Conservation (phyloP, 1,140 invertebrate species). For the Tetramorium simillimum region DNA sequence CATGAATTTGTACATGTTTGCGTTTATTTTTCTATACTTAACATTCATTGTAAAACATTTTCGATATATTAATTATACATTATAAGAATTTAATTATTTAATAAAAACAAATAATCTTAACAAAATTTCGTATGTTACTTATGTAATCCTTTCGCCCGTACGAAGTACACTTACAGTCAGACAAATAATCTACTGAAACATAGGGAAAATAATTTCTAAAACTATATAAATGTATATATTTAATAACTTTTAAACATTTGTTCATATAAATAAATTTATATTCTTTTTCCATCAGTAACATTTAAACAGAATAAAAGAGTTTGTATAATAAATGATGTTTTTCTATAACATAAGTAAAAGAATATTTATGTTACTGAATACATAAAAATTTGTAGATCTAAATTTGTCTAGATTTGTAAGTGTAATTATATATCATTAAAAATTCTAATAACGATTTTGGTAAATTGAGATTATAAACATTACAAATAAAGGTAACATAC, state of each 20-base stretch:
- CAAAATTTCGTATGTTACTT: constrained; percentile 51
- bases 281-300: neutral
- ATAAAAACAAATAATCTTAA: constrained; percentile 30
- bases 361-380: neutral
- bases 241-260: neutral
- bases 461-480: constrained; percentile 18
- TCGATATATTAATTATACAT: constrained; percentile 22
- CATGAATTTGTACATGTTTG: constrained; percentile 63
- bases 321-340: neutral
- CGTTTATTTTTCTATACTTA: constrained; percentile 52
- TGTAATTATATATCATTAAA: constrained; percentile 2
- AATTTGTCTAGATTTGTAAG: neutral
- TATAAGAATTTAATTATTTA: constrained; percentile 36
- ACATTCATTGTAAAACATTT: constrained; percentile 54
- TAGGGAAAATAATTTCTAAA: neutral
- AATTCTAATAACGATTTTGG: neutral
- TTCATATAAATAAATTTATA: neutral
- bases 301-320: neutral
- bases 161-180: constrained; percentile 11
- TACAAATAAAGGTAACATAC: neutral
- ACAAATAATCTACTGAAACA: constrained; percentile 32
- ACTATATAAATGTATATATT: neutral
- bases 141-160: neutral
- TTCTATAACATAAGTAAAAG: constrained; percentile 7
- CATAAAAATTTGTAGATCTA: too few relatives aligned